phyloP scores from a whole-genome alignment of 2,888 invertebrate species.

The Ormyrus nitidulus region DNA sequence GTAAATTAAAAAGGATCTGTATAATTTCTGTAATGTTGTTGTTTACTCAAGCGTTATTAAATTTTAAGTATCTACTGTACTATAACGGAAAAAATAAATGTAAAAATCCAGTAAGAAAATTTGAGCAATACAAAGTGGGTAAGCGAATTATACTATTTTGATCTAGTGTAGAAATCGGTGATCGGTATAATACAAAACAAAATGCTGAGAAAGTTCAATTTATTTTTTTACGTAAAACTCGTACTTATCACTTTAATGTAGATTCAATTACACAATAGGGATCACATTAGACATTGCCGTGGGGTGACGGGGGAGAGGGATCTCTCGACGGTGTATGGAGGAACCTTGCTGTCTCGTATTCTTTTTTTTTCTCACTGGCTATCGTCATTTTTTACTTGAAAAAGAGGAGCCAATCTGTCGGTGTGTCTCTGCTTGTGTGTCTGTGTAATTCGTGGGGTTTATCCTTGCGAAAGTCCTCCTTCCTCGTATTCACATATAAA shows the following conservation, averaged over 20 bases:
- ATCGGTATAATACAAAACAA: slow-evolving; percentile 34
- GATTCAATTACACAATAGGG: slow-evolving; percentile 65
- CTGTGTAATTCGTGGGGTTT: background rate
- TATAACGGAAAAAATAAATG: background rate
- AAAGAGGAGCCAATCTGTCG: background rate
- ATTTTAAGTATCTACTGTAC: background rate
- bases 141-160: background rate
- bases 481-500: slow-evolving; percentile 15
- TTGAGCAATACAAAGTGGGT: background rate
- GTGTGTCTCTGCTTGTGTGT: slow-evolving; percentile 1
- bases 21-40: background rate
- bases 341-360: slow-evolving; percentile 14
- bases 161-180: slow-evolving; percentile 11
- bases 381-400: background rate
- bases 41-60: background rate
- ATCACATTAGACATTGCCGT: slow-evolving; percentile 67
- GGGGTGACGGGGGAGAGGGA: slow-evolving; percentile 51
- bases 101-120: background rate
- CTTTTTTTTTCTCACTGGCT: background rate
- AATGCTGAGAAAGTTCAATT: slow-evolving; percentile 38
- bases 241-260: slow-evolving; percentile 60
- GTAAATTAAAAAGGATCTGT: background rate
- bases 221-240: slow-evolving; percentile 58
- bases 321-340: slow-evolving; percentile 3
- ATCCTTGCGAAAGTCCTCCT: background rate